phyloP scores from a whole-genome alignment of 2,113 vertebrate species.

The Ctenodactylus gundi region DNA sequence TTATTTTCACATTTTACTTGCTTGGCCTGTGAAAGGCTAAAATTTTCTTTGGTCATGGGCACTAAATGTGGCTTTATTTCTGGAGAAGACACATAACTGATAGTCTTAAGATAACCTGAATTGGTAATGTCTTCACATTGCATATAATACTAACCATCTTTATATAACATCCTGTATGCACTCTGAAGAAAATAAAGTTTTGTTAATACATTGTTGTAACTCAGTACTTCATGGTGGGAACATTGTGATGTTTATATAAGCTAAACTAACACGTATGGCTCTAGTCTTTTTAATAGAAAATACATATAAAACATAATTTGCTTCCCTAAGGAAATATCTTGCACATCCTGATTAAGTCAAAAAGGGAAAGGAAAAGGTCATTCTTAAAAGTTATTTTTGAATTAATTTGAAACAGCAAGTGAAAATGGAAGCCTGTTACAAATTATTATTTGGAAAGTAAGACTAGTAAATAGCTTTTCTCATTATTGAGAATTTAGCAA shows the following conservation, averaged over 20 bases:
- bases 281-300: conserved; percentile 47
- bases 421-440: background rate
- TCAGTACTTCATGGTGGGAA: conserved; percentile 64
- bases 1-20: conserved; percentile 28
- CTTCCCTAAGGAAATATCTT: conserved; percentile 1
- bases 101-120: conserved; percentile 43
- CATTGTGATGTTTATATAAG: conserved; percentile 45
- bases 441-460: background rate
- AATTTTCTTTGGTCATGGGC: conserved; percentile 41
- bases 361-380: background rate
- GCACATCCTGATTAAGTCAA: conserved; percentile 2
- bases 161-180: conserved; percentile 65
- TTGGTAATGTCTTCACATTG: conserved; percentile 56
- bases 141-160: conserved; percentile 59
- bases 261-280: conserved; percentile 8
- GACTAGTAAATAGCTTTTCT: conserved; percentile 28
- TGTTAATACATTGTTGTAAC: conserved; percentile 72
- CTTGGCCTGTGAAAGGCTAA: conserved; percentile 48
- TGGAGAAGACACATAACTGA: conserved; percentile 49
- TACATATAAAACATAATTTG: conserved; percentile 29
- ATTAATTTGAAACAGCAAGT: conserved; percentile 26
- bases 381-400: background rate
- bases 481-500: background rate
- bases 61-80: conserved; percentile 54
- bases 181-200: conserved; percentile 74